Percentiles rank a stretch among this genome's conserved stretches.
These are phyloP conservation scores for Lottia gigantea DNA, from an alignment of 2,888 invertebrate genomes.

Conservation along the genomic window DNA sequence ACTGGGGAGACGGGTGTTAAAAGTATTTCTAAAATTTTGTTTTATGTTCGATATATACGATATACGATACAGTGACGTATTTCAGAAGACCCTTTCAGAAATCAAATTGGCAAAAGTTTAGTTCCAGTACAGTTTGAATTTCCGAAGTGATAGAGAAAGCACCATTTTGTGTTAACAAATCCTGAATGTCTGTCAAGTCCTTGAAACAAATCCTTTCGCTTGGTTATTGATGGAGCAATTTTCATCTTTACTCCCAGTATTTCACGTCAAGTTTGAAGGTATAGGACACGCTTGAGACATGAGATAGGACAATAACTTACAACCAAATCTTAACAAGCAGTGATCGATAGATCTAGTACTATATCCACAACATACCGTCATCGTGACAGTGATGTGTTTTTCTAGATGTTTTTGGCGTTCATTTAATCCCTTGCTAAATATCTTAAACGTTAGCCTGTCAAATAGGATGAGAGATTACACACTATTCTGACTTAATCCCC, in stretches of 20 bases:
- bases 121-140: too few relatives aligned
- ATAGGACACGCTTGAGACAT: background rate
- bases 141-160: too few relatives aligned
- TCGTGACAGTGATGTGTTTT: conserved; percentile 1
- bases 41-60: too few relatives aligned
- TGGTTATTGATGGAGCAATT: background rate
- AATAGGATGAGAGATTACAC: conserved; percentile 6
- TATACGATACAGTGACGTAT: too few relatives aligned
- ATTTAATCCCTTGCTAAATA: conserved; percentile 2
- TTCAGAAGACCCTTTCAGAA: too few relatives aligned
- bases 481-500: background rate
- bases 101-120: too few relatives aligned
- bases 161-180: too few relatives aligned
- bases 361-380: background rate
- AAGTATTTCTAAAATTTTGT: too few relatives aligned
- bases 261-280: background rate
- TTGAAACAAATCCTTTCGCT: too few relatives aligned
- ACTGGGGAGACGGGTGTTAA: too few relatives aligned
- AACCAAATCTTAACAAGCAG: background rate
- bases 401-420: conserved; percentile 1
- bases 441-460: conserved; percentile 7
- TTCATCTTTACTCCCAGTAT: conserved; percentile 1
- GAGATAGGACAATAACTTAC: background rate
- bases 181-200: too few relatives aligned
- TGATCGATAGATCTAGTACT: background rate